Evolutionary conservation across 64 coral and sea anemone species (phyloP).

Genomic region (Porites lutea): DNA sequence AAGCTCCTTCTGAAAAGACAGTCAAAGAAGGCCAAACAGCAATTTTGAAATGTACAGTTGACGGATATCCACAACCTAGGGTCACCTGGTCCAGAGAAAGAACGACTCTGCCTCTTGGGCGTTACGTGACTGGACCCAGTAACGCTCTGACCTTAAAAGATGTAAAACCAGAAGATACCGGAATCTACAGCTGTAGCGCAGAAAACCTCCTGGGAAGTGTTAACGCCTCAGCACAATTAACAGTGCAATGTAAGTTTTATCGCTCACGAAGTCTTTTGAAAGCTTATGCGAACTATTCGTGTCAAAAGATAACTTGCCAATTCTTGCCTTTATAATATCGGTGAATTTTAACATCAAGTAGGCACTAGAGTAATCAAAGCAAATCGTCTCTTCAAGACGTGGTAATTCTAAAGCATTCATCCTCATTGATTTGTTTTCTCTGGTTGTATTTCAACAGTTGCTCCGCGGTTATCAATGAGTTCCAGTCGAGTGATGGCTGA

Average conservation of each 20-base stretch:
- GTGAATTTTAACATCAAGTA: no score
- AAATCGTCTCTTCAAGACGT: no score
- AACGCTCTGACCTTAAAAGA: slow-evolving; percentile 6
- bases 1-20: background rate
- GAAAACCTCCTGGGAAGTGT: slow-evolving; percentile 24
- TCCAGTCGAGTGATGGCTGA: background rate
- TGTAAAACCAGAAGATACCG: slow-evolving; percentile 2
- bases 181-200: slow-evolving; percentile 52
- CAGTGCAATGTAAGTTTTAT: slow-evolving; percentile 24
- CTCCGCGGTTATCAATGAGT: background rate
- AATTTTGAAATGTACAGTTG: slow-evolving; percentile 17
- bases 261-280: no score
- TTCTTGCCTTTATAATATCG: no score
- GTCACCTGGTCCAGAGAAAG: slow-evolving; percentile 27
- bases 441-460: background rate
- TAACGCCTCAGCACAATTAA: slow-evolving; percentile 7
- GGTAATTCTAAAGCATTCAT: background rate
- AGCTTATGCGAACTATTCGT: no score
- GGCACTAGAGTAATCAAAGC: no score
- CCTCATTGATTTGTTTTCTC: background rate
- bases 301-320: no score
- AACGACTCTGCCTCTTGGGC: background rate
- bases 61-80: slow-evolving; percentile 43
- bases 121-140: background rate
- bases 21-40: slow-evolving; percentile 20